A percentile compares a stretch with the other conserved stretches of the same genome.
Conservation (phyloP, 2,797 vertebrate species). For the Pipistrellus nathusii region DNA sequence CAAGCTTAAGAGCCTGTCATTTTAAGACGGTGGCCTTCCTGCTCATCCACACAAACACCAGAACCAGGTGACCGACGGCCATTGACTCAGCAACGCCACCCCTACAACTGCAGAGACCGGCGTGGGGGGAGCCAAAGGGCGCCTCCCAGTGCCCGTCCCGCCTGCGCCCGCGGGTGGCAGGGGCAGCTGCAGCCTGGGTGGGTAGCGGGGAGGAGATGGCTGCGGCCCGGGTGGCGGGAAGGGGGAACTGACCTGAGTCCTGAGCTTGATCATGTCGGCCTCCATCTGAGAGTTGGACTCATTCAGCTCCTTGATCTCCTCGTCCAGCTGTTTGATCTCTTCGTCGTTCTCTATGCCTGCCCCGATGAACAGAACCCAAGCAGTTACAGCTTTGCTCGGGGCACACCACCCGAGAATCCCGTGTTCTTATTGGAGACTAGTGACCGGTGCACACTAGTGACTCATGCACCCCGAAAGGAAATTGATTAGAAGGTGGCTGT, state of each 20-base stretch:
- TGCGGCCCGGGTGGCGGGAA: too few relatives aligned
- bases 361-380: fast-evolving
- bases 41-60: neutral
- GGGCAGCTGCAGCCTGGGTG: too few relatives aligned
- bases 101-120: neutral
- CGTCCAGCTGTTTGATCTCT: conserved; percentile 98
- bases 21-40: neutral
- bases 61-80: neutral
- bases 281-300: conserved; percentile 99
- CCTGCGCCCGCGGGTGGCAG: neutral
- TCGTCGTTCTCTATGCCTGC: conserved; percentile 96
- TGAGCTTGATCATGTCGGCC: conserved; percentile 99
- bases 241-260: conserved; percentile 93
- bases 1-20: neutral
- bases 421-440: neutral
- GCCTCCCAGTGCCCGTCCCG: neutral
- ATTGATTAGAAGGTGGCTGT: too few relatives aligned
- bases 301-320: conserved; percentile 99
- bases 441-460: too few relatives aligned
- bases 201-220: too few relatives aligned
- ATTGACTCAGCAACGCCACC: neutral
- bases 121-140: neutral
- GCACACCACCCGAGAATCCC: neutral
- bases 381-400: fast-evolving
- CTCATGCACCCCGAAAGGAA: too few relatives aligned